Base-by-base conservation (phyloP, 1,140 invertebrate species). In the Papilio polyxenes region DNA sequence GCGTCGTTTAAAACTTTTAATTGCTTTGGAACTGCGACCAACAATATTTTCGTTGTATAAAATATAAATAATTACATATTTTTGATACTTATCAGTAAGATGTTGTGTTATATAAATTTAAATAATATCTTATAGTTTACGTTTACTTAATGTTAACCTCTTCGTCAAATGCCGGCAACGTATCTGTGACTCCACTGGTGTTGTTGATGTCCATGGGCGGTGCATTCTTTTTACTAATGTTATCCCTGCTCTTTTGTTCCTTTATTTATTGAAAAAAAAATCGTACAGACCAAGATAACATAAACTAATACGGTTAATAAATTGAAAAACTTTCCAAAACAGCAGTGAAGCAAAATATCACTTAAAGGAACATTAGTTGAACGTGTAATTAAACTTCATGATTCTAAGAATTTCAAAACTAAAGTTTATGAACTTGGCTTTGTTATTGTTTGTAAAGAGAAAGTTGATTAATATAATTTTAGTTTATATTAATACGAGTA, bases 1-100 rank as follows among this genome's bases (percentile, higher is more conserved):
- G 40, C 77, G 40, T 79, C 77, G 77, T 79, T 79, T 79, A 79
- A 79, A 79, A 79, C 53, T 79, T 79, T 79, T 79, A 79, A 79
- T 79, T 65, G 77, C 77, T 65, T 79, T 44, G 59, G 37, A 65
- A 37, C 77, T 79, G 77, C 62, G 65, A 79, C 31, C 1, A 79
- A 13, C 56, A 65, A 65, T 62, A 79, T 79, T 79, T 79, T 79
- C 56, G 13, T 65, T 65, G 3, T 40, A 79, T 23, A 65, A 20
- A 77, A 44, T 65, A 44, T 65, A 20, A 4, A 20, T 40, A 40
- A n/a, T 15, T 17, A 44, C 7, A 44, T 44, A 44, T n/a, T 49
- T n/a, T 49, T 31, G 7, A 31, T 76, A 76, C 48, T 1, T 44
- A 65, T 44, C 49, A 79, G 13, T 31, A 65, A 49, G 17, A 49